Base-by-base conservation (phyloP, 2,888 invertebrate species). In the Acronicta leporina region DNA sequence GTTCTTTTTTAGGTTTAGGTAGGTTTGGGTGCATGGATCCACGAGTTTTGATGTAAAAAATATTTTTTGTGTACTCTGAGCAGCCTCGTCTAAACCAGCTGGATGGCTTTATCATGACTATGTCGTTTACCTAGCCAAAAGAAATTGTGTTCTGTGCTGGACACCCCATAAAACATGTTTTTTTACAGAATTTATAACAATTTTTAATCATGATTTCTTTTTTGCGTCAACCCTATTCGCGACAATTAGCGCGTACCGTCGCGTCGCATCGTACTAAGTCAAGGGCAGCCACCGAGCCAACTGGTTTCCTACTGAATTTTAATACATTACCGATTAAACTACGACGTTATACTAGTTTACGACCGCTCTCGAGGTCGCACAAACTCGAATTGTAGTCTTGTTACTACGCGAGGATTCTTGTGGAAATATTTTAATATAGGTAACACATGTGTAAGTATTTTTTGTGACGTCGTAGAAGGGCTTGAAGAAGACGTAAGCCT, bases 281-380 rank as follows among this genome's bases (percentile, higher is more conserved):
- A 92, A 92, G 93, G 92, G 88, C 92, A 92, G 91, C 87, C 91
- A 86, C 48, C 64, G 55, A 73, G 80, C 64, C 88, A 89, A 88
- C 87, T 88, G 88, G 87, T 85, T 92, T 90, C 88, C 88, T 87
- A 81, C 85, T 88, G 84, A 91, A 90, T 91, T 87, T 86, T 85
- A 91, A 89, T 87, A 86, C 81, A 67, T 70, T 73, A 73, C 77
- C 82, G 84, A 87, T 84, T 86, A 83, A 87, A 85, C 84, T 84
- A 79, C 84, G 82, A 80, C 80, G 77, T 79, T 77, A 75, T 76
- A 76, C 82, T 84, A 83, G 88, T 85, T 90, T 87, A 90, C 82
- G 88, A 86, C 79, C 85, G 82, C 58, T 60, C 67, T 77, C 91
- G 88, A 92, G 92, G 92, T 85, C 91, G 80, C 42, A 27, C 13